Evolutionary conservation across 1,140 invertebrate species (phyloP).

Genomic region (Agrypnia vestita): DNA sequence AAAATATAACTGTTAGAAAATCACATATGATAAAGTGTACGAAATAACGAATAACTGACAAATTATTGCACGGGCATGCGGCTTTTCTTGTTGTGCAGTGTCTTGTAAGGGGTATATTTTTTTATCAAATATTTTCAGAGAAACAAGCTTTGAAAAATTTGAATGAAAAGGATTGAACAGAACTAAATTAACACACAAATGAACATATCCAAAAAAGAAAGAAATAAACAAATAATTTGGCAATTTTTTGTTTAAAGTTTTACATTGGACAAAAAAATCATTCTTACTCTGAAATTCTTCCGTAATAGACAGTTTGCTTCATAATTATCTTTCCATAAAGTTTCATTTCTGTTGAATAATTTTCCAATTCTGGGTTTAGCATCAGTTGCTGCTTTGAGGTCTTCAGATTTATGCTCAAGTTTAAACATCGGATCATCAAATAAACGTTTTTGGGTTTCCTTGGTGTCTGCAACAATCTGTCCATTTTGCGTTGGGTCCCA

Average conservation of each 20-base stretch:
- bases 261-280: not conserved
- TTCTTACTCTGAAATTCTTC: conserved; percentile 86
- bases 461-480: conserved; percentile 93
- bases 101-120: no score
- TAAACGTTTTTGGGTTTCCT: conserved; percentile 88
- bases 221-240: no score
- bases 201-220: no score
- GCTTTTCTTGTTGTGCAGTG: no score
- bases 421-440: conserved; percentile 97
- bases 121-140: no score
- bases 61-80: no score
- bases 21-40: no score
- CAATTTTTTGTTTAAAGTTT: not conserved
- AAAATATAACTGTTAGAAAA: no score
- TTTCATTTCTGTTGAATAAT: conserved; percentile 85
- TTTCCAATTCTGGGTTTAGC: conserved; percentile 81
- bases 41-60: no score
- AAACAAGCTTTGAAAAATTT: no score
- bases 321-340: conserved; percentile 92
- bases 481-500: conserved; percentile 99
- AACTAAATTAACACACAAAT: no score
- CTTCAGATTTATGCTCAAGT: conserved; percentile 91
- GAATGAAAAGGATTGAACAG: no score
- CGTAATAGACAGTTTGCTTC: conserved; percentile 88
- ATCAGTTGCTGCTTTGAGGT: conserved; percentile 82